Conservation (phyloP, 2,888 invertebrate species). For the Spicauda simplicius region DNA sequence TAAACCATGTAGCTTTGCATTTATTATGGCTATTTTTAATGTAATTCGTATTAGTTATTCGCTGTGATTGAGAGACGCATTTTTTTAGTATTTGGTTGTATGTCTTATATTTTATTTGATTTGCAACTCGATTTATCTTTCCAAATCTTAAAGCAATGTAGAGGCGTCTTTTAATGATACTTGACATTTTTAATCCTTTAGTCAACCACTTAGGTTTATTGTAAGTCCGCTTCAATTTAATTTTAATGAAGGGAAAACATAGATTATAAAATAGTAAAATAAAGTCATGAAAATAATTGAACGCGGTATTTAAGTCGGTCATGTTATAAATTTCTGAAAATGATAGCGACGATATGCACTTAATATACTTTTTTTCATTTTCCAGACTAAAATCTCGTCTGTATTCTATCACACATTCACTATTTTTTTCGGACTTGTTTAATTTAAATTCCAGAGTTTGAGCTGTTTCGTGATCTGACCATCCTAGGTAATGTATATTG, state of each 20-base stretch:
- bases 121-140: neutral
- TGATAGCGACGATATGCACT: slow-evolving; percentile 8
- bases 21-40: slow-evolving; percentile 10
- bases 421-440: neutral
- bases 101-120: no score
- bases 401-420: slow-evolving; percentile 11
- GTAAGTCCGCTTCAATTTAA: neutral
- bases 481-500: slow-evolving; percentile 10
- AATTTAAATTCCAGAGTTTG: slow-evolving; percentile 8
- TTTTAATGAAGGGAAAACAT: slow-evolving; percentile 18
- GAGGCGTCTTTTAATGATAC: neutral
- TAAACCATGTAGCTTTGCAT: slow-evolving; percentile 8
- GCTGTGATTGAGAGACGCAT: neutral
- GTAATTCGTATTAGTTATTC: slow-evolving; percentile 8
- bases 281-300: slow-evolving; percentile 11
- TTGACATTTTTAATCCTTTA: slow-evolving; percentile 3
- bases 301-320: slow-evolving; percentile 4
- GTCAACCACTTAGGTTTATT: slow-evolving; percentile 17
- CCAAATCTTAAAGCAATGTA: neutral
- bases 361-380: slow-evolving; percentile 11
- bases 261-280: slow-evolving; percentile 18
- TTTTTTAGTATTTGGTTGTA: neutral
- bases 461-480: slow-evolving; percentile 31
- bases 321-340: slow-evolving; percentile 11
- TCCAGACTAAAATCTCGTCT: slow-evolving; percentile 12